A percentile compares a stretch with the other conserved stretches of the same genome.
phyloP scores from a whole-genome alignment of 2,113 vertebrate species.

The Megalops atlanticus region DNA sequence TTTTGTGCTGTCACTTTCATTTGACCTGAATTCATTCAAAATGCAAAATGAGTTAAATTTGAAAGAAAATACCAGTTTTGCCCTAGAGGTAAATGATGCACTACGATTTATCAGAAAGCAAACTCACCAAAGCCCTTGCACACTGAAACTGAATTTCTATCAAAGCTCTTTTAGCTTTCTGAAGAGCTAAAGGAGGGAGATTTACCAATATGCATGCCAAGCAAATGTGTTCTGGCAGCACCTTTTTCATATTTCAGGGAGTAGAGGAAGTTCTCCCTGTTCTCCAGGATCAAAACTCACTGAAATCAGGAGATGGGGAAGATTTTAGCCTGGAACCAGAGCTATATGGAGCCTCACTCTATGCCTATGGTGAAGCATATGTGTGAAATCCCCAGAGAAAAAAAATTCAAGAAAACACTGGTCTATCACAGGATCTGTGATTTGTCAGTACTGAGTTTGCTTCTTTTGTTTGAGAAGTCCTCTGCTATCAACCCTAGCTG shows the following conservation, averaged over 20 bases:
- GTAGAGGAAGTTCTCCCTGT: not conserved
- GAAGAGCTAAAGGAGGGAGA: not conserved
- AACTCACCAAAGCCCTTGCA: not conserved
- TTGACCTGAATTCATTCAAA: not conserved
- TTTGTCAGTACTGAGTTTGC: not conserved
- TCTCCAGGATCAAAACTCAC: not conserved
- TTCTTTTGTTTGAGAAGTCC: not conserved
- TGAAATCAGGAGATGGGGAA: not conserved
- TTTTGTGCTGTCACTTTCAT: not conserved
- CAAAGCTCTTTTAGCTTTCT: conserved; percentile 32
- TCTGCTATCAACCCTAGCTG: not conserved
- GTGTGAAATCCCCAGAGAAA: not conserved
- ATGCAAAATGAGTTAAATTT: not conserved
- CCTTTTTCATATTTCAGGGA: not conserved
- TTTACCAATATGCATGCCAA: not conserved
- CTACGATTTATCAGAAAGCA: not conserved
- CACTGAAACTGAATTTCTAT: conserved; percentile 36
- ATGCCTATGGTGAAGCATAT: not conserved
- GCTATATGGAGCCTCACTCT: not conserved
- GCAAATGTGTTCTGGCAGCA: conserved; percentile 1
- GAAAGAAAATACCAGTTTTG: not conserved
- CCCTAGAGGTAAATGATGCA: not conserved
- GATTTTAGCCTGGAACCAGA: not conserved
- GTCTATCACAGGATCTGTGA: not conserved
- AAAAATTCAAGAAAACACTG: not conserved